Conservation (phyloP, 1,140 invertebrate genomes). For the Micrasema longulum region DNA sequence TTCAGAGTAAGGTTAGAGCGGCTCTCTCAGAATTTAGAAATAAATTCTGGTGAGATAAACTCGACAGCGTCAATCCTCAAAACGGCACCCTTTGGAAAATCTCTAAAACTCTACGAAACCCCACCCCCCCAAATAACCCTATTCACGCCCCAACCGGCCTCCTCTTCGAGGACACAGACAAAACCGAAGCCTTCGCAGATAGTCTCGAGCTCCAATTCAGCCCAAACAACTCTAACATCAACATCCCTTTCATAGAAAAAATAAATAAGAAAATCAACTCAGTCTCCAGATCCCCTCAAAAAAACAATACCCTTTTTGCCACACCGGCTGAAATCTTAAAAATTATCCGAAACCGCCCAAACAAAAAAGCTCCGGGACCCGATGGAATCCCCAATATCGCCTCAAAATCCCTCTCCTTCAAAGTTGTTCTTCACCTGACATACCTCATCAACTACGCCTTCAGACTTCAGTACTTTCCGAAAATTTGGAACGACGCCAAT, state of each 20-base stretch:
- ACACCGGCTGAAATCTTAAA: neutral
- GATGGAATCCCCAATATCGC: neutral
- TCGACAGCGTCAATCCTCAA: neutral
- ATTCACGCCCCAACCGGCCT: neutral
- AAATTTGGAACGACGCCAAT: neutral
- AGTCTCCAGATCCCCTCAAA: neutral
- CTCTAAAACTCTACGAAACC: neutral
- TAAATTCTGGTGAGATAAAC: no score
- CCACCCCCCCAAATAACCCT: neutral
- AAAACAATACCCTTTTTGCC: neutral
- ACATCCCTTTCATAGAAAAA: neutral
- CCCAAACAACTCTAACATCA: neutral
- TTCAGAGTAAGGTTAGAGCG: no score
- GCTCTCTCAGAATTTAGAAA: no score
- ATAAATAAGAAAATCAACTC: neutral
- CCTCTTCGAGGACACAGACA: neutral
- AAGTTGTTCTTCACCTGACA: neutral
- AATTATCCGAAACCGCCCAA: neutral
- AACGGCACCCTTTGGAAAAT: neutral
- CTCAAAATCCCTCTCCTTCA: neutral
- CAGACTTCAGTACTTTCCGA: neutral
- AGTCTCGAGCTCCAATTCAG: slow-evolving; percentile 2
- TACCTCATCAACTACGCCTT: neutral
- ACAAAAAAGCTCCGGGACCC: neutral
- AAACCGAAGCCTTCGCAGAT: neutral